Evolutionary conservation across 2,113 vertebrate genomes (phyloP), one percentile per base, ranked within the genome.

Genomic region (Neogobius melanostomus): DNA sequence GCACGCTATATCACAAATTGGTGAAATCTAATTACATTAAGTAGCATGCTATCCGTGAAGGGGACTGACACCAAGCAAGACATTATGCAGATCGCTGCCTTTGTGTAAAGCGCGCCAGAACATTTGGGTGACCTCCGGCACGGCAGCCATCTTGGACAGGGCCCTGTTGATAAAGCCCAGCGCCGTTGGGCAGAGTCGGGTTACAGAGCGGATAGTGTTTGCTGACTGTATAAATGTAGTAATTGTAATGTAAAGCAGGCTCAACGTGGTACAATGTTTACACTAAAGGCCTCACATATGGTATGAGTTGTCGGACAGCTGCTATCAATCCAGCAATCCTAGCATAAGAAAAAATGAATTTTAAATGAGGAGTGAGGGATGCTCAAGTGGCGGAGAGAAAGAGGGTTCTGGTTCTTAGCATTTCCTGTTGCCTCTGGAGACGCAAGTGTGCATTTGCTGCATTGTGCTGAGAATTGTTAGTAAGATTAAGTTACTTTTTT

Each of bases 171-270:
- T 82, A 68, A 80, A 83, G 62, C 79, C 77, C 16, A 69, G 74
- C 85, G 77, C 63, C 54, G 68, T 75, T 70, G 72, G 72, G 68
- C 75, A 77, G 82, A 74, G 69, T 88, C 66, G 2, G 66, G 77
- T 88, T 88, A 77, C 85, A 65, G 80, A 67, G 77, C 70, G 53
- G 82, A 87, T 85, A 71, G 43, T 85, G 85, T 88, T 88, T 77
- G 84, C 86, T 71, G 87, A 86, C 82, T 88, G 76, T 80, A 85
- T 85, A 86, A 85, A 89, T 79, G 76, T 68, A 85, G 85, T 82
- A 90, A 89, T 81, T 90, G 85, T 87, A 91, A 88, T 84, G 82
- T 88, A 86, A 91, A 90, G 85, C 85, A 84, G 84, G 83, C 77
- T 81, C 83, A 85, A 74, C 54, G 63, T 76, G 82, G 81, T 80